Base-by-base conservation (phyloP, 2,113 vertebrate genomes). In the Ophiodon elongatus region DNA sequence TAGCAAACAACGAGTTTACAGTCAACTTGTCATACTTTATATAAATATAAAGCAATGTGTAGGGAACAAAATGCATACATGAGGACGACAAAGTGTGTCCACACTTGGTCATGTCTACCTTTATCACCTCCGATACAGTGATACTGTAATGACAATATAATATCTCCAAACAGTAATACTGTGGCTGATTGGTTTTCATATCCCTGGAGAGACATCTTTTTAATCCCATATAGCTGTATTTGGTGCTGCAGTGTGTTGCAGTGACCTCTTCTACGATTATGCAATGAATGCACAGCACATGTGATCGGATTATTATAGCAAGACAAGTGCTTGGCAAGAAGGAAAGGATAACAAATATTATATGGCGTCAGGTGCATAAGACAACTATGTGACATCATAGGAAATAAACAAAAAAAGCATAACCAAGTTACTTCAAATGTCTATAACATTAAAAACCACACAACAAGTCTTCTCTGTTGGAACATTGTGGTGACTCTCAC, bases 391-490 rank as follows among this genome's bases (percentile, higher is more conserved):
- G 39, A 9, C n/a, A 11, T 41, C 0, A 35, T 5, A 15, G n/a
- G 56, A 59, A 27, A 29, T 59, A 27, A 27, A 27, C n/a, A 2
- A 14, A 37, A n/a, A 72, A 59, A n/a, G 11, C 14, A 57, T 23
- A 14, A 13, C 39, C 4, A 5, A 6, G 50, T 35, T 54, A 73
- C 6, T 60, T 71, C 8, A 45, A 29, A 29, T 65, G 64, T 63
- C 27, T 50, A 43, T 14, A 13, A 41, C 63, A 27, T 11, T 73
- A 10, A 54, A 47, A 27, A 27, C 1, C 8, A 63, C 17, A 23
- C 52, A 62, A n/a, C 15, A 80, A 33, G 50, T 56, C 66, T 57
- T 45, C 14, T 84, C 6, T 60, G 6, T 77, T 25, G 35, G 15
- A 29, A 35, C 14, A 64, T 63, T 17, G 5, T 39, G 57, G 6